These are phyloP conservation scores for Pangasianodon hypophthalmus DNA, from an alignment of 2,113 vertebrate genomes.

Conservation along the genomic window DNA sequence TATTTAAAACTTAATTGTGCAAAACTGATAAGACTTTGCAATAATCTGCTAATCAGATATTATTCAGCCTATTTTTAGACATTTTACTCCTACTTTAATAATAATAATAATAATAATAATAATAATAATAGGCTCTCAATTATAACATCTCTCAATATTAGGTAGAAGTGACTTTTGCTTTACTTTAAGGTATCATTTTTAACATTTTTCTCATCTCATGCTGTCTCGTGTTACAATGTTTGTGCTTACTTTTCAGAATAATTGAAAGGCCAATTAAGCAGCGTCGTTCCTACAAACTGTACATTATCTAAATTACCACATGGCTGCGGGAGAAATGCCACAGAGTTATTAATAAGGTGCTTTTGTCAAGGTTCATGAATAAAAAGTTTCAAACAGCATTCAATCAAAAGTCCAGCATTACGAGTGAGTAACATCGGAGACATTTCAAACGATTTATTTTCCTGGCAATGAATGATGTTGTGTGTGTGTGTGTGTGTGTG, in stretches of 20 bases:
- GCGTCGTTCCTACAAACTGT: conserved; percentile 23
- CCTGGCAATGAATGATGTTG: background rate
- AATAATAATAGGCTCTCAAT: background rate
- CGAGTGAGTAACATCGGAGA: background rate
- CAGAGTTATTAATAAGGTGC: conserved; percentile 55
- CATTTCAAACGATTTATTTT: background rate
- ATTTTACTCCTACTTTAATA: background rate
- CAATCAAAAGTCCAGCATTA: conserved; percentile 5
- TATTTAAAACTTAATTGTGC: too few relatives aligned
- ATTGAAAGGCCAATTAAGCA: conserved; percentile 52
- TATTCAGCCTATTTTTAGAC: too few relatives aligned
- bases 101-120: background rate
- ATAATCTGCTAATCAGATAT: too few relatives aligned
- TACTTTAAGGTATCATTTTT: background rate
- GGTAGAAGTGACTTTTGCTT: background rate
- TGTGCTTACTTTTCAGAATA: conserved; percentile 36
- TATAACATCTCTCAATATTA: background rate
- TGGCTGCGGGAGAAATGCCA: conserved; percentile 36
- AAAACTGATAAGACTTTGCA: too few relatives aligned
- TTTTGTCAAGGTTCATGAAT: conserved; percentile 55
- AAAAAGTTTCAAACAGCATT: conserved; percentile 43
- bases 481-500: conserved; percentile 24
- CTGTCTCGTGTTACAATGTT: conserved; percentile 33
- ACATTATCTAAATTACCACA: conserved; percentile 47
- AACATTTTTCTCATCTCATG: background rate